Evolutionary conservation across 2,888 invertebrate genomes (phyloP), one percentile per base, ranked within the genome.

Genomic region (Blastobasis adustella): DNA sequence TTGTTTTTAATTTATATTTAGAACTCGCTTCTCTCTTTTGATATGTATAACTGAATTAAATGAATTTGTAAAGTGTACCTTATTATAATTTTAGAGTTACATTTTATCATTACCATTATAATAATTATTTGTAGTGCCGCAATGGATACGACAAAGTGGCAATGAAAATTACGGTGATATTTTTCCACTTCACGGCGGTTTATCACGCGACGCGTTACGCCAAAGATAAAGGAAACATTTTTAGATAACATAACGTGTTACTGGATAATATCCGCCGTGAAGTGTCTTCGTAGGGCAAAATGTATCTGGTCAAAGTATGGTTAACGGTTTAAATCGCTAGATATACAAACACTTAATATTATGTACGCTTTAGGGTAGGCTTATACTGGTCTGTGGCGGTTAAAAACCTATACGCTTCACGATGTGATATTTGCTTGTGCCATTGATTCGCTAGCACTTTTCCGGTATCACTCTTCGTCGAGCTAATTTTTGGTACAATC

Each of bases 331-430:
- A 69, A 72, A 68, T 66, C 68, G 72, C 73, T 82, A 82, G 77
- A 67, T 79, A 73, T 78, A 80, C 70, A 70, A 65, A 79, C 68
- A 69, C 63, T 71, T 71, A 71, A 68, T 76, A 71, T 70, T 70
- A 71, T 79, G 77, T 78, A 79, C 79, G 83, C 84, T 79, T 82
- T 84, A 84, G 78, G 69, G 69, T 82, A 83, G 79, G 76, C 69
- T 73, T 73, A 57, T 62, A 61, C 40, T 56, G 63, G 52, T 65
- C 68, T 71, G 69, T 66, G 73, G 60, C 67, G 61, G 49, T 60
- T 62, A 73, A 65, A 69, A 66, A 65, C 63, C 51, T 61, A 60
- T 62, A 62, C 63, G 61, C 62, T 59, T 57, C 6, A 36, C 9
- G 6, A 51, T 41, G 44, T 46, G 47, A 49, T 47, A 49, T 44